Evolutionary conservation across 1,140 invertebrate species (phyloP), one percentile per base, ranked within the genome.

Genomic region (Drosophila malerkotliana): DNA sequence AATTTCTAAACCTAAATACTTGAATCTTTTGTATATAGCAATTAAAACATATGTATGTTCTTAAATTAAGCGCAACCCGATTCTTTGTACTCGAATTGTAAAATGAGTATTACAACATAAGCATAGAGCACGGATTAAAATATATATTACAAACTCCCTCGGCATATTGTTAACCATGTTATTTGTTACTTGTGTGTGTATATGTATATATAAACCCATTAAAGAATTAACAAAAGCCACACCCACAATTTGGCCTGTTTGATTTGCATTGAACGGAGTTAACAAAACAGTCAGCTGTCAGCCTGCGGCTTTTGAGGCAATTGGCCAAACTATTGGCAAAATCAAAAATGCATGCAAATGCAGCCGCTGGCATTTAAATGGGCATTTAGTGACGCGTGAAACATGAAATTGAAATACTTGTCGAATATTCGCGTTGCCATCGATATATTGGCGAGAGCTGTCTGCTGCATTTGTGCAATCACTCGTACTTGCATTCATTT

Each of bases 341-440:
- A 34, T 5, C 14, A 34, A 30, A 8, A 28, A 62, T 45, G 59
- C 41, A 58, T 37, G 62, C 34, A 52, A 28, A 26, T 34, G 18
- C 47, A 26, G 54, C 74, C 60, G 49, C 51, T 44, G 79, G 79
- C 79, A 54, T 44, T 74, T 82, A 64, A 84, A 76, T 84, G 56
- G 68, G 39, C 49, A 60, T 64, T 58, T 76, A 61, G 54, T 79
- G 61, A 75, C 48, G 80, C 61, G 66, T 61, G 69, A 82, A 76
- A 75, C 63, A 62, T 60, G 79, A 71, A 83, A 83, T 67, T 61
- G 72, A 62, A 80, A 74, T 80, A 77, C 61, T 77, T 73, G 58
- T 62, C 59, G 66, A 74, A 73, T 68, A 72, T 80, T 72, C 59
- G 58, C 61, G 72, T 10, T 52, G 62, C 49, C 72, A 67, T 55